Base-by-base conservation (phyloP, 2,888 invertebrate species). In the Ormyrus rosae region DNA sequence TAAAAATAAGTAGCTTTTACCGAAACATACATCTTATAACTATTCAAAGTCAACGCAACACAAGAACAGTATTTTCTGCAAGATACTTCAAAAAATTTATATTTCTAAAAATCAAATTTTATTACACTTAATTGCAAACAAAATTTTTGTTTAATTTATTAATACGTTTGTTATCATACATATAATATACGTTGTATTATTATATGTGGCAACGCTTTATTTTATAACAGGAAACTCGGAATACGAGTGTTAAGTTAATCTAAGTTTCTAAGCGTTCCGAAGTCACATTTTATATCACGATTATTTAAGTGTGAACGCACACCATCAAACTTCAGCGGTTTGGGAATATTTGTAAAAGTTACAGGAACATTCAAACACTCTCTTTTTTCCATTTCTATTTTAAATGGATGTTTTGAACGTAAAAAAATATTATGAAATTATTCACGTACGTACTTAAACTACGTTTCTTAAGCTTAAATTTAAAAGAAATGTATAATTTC, bases 241-340 rank as follows among this genome's bases (percentile, higher is more conserved):
- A 65, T 13, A 68, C 68, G 65, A 74, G 70, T 50, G n/a, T 68
- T 69, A 48, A 11, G 74, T 72, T 72, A 64, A 69, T 63, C 58
- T 72, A 81, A 6, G 50, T 75, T 70, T 55, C 58, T 72, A 79
- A 82, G 79, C 82, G 68, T 82, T 73, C 45, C 68, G 64, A 82
- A 82, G 82, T 80, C 82, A 82, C 79, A 82, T 82, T 9, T 81
- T 48, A 56, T 77, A 77, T 82, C 72, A 82, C 79, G 67, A 56
- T 81, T 78, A 69, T 56, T 81, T 78, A 82, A 82, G 82, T 72
- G 65, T 71, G 60, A 64, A 68, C 53, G 71, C 74, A 71, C 60
- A 78, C n/a, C 74, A 63, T 74, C 53, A 71, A 74, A 81, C 74
- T 70, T 64, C 45, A 65, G 53, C 48, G 51, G n/a, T 73, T 73